Base-by-base conservation (phyloP, 2,888 invertebrate species). In the Ophioninae sp. region DNA sequence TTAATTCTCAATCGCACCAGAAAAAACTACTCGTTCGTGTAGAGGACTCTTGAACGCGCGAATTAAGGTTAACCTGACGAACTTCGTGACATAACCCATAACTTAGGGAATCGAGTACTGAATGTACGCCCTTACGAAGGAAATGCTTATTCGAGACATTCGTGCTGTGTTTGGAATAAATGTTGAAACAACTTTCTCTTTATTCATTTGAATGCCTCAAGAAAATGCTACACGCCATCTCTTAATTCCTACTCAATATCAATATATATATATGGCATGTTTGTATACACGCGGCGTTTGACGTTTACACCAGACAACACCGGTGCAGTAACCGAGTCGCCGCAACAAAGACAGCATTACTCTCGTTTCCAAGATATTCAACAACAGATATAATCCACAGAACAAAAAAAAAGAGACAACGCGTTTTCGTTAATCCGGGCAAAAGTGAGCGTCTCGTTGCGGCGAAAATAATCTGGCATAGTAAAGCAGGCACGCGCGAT, bases 1-100 rank as follows among this genome's bases (percentile, higher is more conserved):
- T 89, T 96, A 64, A 95, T 96, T 78, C 67, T 84, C n/a, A 67
- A 76, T 70, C 41, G 72, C 20, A 67, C 59, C 21, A 21, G 20
- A 21, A 59, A 59, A 17, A 59, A 7, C 21, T 59, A 20, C 59
- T 20, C 59, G 21, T 21, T 59, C 21, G 8, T 21, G 59, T 59
- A 59, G 50, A 3, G 17, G 13, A 44, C 50, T 0, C 5, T 50
- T 13, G 13, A 17, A 5, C 17, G 17, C 17, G 50, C 17, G 5
- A 50, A 6, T 10, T 13, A 50, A 50, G 5, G 50, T 17, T 17
- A 50, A 50, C 8, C 44, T 50, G 50, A 10, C 6, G 17, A 17
- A 50, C 17, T 50, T 50, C 13, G 13, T 6, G 6, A 50, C 17
- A 50, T 50, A 13, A 50, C 17, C 50, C 13, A 13, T 17, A 10